Evolutionary conservation across 2,113 vertebrate species (phyloP).

Genomic region (Ammospiza nelsoni): DNA sequence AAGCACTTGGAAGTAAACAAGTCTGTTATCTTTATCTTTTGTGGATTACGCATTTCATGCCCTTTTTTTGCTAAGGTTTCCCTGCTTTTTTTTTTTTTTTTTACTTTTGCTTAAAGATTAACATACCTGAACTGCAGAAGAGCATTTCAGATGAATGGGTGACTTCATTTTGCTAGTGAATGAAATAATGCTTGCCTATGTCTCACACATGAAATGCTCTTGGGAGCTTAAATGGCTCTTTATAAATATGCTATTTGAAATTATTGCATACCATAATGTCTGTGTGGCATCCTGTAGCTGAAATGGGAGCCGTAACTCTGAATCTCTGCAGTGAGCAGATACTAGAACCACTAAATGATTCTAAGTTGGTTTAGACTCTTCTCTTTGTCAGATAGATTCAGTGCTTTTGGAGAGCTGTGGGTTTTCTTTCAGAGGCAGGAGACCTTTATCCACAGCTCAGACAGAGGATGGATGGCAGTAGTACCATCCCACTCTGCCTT

Average conservation of each 20-base stretch:
- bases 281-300: background rate
- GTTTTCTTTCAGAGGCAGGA: background rate
- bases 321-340: background rate
- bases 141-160: background rate
- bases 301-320: conserved; percentile 3
- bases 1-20: background rate
- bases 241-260: conserved; percentile 24
- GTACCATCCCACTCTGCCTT: background rate
- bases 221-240: background rate
- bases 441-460: background rate
- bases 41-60: background rate
- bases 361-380: background rate
- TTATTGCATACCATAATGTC: background rate
- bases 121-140: background rate
- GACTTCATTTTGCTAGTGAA: background rate
- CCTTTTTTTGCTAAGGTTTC: background rate
- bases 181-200: background rate
- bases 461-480: background rate
- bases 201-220: background rate
- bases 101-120: background rate
- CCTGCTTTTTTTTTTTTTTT: background rate
- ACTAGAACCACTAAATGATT: background rate
- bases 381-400: background rate
- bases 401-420: background rate
- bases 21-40: background rate